phyloP scores from a whole-genome alignment of 2,888 invertebrate species.

The Cryptocephalus moraei region DNA sequence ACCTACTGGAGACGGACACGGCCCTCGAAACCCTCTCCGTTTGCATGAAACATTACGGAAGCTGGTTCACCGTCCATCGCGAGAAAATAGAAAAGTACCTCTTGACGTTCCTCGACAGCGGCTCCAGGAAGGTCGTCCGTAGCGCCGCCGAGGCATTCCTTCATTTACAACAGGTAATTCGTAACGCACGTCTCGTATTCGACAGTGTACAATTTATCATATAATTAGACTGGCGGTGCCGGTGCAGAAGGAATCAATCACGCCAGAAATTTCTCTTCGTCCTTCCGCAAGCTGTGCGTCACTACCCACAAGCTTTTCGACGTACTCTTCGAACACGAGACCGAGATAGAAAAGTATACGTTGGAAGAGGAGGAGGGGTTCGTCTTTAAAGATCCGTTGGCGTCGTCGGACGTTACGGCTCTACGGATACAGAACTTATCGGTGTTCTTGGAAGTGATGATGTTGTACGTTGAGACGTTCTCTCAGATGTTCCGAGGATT shows the following conservation, averaged over 20 bases:
- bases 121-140: constrained; percentile 10
- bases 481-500: too few species aligned
- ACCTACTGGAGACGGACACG: constrained; percentile 11
- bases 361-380: constrained; percentile 10
- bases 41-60: constrained; percentile 17
- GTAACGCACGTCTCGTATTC: background rate
- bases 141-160: constrained; percentile 17
- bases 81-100: constrained; percentile 16
- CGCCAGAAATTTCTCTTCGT: constrained; percentile 15
- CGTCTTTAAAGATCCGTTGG: constrained; percentile 7
- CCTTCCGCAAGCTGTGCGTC: constrained; percentile 17
- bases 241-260: constrained; percentile 19
- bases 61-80: constrained; percentile 17
- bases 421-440: constrained; percentile 16
- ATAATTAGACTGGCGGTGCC: constrained; percentile 16
- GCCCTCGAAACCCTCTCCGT: constrained; percentile 13
- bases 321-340: constrained; percentile 15
- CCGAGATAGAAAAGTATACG: constrained; percentile 12
- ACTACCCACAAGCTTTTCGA: constrained; percentile 18
- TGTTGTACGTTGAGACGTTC: constrained; percentile 1
- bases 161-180: constrained; percentile 18
- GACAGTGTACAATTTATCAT: background rate
- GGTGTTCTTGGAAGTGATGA: constrained; percentile 15
- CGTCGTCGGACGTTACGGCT: constrained; percentile 6
- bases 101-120: constrained; percentile 14